Base-by-base conservation (phyloP, 1,140 invertebrate species). In the Papilio polytes region DNA sequence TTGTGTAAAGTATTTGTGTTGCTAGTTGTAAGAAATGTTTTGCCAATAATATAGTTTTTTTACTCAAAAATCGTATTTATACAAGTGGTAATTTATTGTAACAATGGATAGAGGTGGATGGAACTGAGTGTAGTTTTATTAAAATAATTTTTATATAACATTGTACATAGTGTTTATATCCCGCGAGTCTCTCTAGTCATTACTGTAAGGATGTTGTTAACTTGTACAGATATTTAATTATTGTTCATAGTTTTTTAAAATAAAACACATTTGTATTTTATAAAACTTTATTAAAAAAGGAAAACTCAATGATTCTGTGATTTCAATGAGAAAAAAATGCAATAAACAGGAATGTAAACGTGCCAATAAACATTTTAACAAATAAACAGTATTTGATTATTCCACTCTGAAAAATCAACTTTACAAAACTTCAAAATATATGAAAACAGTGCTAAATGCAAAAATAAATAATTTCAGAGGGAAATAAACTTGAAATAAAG, bases 141-240 rank as follows among this genome's bases (percentile, higher is more conserved):
- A 46, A 48, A 51, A 31, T 53, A 51, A 76, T 73, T 80, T 78
- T 22, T 59, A 53, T 46, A 10, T 56, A 81, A 84, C 80, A 73
- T 81, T 91, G 87, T 90, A 89, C 53, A 89, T 87, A 87, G 73
- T 77, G 81, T 82, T 72, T 10, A 74, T 81, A 73, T 78, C 78
- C 84, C 10, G 26, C 77, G 91, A 93, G 91, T 91, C 72, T 81
- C 81, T 94, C 92, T 94, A 94, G 92, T 94, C 92, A 94, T 86
- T 89, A 88, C 48, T 82, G 18, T 85, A 89, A 92, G 90, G 85
- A 86, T 84, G 81, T 85, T 89, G 86, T 88, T 89, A 85, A 86
- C 81, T 83, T 87, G 82, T 86, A 85, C 80, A 85, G 78, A 80
- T 80, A 63, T 81, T 83, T 86, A 85, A 85, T 82, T 79, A 81